Evolutionary conservation across 2,113 vertebrate species (phyloP).

Genomic region (Tapirus terrestris): DNA sequence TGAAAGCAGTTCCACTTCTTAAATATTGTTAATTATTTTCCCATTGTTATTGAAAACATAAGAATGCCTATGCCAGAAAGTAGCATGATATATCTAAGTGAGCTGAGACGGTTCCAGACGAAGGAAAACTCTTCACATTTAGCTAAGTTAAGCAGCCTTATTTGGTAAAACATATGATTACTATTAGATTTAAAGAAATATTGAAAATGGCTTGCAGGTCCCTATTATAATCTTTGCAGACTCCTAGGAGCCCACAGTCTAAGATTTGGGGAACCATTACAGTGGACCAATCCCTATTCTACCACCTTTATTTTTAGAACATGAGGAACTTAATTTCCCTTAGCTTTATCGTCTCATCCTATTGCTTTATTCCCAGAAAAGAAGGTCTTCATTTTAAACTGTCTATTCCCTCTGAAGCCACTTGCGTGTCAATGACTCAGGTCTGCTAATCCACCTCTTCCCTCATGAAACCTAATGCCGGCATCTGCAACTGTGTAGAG

Average conservation of each 20-base stretch:
- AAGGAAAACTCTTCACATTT: not conserved
- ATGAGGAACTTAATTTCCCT: not conserved
- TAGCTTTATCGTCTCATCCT: not conserved
- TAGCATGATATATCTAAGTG: not conserved
- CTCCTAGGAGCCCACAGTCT: not conserved
- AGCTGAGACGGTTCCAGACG: not conserved
- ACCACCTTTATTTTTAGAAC: not conserved
- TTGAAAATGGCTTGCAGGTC: not conserved
- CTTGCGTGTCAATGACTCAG: not conserved
- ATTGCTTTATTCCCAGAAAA: not conserved
- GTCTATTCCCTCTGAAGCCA: not conserved
- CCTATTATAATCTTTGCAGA: not conserved
- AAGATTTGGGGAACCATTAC: not conserved
- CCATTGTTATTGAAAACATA: not conserved
- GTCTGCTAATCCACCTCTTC: not conserved
- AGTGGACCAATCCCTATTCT: not conserved
- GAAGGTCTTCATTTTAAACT: not conserved
- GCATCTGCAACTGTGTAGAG: slow-evolving; percentile 30
- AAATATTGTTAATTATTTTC: not conserved
- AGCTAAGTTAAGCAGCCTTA: not conserved
- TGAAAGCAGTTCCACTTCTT: not conserved
- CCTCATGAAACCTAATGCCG: not conserved
- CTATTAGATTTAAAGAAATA: slow-evolving; percentile 17
- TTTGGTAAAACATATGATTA: not conserved
- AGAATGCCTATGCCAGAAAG: not conserved